Percentiles rank a stretch among this genome's conserved stretches.
phyloP scores from a whole-genome alignment of 2,797 vertebrate genomes.

The Eurystomus glaucurus region DNA sequence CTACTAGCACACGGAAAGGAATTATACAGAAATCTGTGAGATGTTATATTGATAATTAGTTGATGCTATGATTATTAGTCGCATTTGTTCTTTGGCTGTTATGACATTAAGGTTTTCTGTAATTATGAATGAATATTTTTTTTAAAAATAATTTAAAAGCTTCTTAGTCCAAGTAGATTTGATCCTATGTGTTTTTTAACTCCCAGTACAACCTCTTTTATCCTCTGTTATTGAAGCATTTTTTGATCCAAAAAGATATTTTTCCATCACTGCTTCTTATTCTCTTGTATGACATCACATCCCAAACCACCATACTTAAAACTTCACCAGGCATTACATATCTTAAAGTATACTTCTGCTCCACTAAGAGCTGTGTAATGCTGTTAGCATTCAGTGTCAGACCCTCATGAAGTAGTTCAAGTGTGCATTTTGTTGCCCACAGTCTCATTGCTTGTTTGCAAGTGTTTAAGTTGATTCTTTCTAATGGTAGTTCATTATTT shows the following conservation, averaged over 20 bases:
- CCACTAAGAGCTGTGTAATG: neutral
- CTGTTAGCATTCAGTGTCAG: neutral
- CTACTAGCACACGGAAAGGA: neutral
- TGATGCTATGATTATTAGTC: neutral
- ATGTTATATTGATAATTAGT: neutral
- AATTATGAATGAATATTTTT: neutral
- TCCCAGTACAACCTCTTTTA: neutral
- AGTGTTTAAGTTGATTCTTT: neutral
- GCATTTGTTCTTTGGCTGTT: neutral
- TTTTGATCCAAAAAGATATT: neutral
- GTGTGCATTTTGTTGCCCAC: neutral
- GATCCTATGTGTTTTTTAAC: neutral
- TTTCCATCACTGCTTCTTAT: neutral
- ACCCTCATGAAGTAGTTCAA: neutral
- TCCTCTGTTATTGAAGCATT: neutral
- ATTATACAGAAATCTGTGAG: neutral
- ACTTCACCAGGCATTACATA: neutral
- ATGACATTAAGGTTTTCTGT: neutral
- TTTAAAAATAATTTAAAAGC: fast-evolving
- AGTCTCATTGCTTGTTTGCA: neutral
- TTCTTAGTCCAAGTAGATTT: neutral
- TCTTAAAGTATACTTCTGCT: neutral
- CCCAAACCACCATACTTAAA: neutral
- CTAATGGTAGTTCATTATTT: neutral
- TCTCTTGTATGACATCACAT: neutral